A percentile compares a stretch with the other conserved stretches of the same genome.
Conservation (phyloP, 2,797 vertebrate species). For the Psittacula derbiana region DNA sequence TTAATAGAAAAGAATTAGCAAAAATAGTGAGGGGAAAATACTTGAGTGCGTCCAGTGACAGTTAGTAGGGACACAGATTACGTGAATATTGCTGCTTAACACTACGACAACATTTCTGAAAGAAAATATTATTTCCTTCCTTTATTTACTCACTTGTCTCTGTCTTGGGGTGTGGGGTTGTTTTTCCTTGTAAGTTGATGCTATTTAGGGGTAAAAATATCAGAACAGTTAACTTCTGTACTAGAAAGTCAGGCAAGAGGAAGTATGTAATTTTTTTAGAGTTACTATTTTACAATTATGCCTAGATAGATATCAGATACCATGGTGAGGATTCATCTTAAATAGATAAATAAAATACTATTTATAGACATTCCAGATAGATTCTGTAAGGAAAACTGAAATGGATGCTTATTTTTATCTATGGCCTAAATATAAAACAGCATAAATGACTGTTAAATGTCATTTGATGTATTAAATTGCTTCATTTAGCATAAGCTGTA, state of each 20-base stretch:
- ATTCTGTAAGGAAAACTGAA: background rate
- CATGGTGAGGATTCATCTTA: background rate
- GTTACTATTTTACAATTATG: background rate
- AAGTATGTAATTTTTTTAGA: background rate
- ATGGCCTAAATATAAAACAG: background rate
- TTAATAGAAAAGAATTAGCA: background rate
- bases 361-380: background rate
- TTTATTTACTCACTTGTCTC: background rate
- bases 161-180: accelerated
- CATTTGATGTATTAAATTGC: background rate
- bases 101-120: background rate
- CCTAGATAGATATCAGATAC: background rate
- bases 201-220: background rate
- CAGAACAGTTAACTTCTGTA: background rate
- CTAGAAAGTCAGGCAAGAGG: background rate
- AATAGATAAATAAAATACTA: background rate
- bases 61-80: background rate
- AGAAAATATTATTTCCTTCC: background rate
- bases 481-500: background rate
- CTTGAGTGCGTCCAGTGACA: background rate
- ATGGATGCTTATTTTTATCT: constrained; percentile 10
- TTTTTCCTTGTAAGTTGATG: background rate
- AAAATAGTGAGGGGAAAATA: background rate
- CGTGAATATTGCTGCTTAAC: background rate
- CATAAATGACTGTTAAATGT: background rate